Evolutionary conservation across 2,888 invertebrate species (phyloP), one percentile per base, ranked within the genome.

Genomic region (Hemicrepidius hirtus): DNA sequence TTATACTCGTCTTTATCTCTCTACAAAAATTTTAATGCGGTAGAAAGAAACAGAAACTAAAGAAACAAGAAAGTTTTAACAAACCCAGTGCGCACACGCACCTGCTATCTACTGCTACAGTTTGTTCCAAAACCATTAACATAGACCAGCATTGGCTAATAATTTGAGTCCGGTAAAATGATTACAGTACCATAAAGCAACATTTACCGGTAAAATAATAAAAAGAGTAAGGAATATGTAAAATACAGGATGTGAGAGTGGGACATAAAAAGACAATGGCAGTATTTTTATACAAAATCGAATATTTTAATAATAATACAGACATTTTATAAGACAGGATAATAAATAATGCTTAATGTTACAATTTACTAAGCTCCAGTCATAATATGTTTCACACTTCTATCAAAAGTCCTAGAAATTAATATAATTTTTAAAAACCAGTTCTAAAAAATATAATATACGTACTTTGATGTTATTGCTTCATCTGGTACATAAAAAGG

Each of bases 401-500:
- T 89, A 84, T 92, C 91, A 80, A 93, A 93, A 82, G 91, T 90
- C 77, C 93, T 93, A 87, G 70, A 89, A 79, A 16, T 20, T 65
- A 75, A 65, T 44, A 71, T 65, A 28, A 53, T 6, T 12, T 12
- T 13, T n/a, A n/a, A n/a, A n/a, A 53, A 6, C 3, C 10, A 53
- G 9, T 4, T 53, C 1, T 9, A 28, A 3, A 28, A 18, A n/a
- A 28, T 24, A 4, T 24, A 18, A 20, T 55, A 57, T 73, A 85
- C 91, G 91, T 90, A 97, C 97, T 90, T 92, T 3, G 98, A 98
- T 50, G 90, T 91, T 59, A 99, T 93, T 78, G 92, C 91, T 82
- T 97, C 95, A 28, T 97, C 97, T 32, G 98, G 97, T 82, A 95
- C 91, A 87, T 98, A 97, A 86, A 99, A 99, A 53, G 99, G 98